Conservation (phyloP, 1,140 invertebrate genomes). For the Aphis gossypii region DNA sequence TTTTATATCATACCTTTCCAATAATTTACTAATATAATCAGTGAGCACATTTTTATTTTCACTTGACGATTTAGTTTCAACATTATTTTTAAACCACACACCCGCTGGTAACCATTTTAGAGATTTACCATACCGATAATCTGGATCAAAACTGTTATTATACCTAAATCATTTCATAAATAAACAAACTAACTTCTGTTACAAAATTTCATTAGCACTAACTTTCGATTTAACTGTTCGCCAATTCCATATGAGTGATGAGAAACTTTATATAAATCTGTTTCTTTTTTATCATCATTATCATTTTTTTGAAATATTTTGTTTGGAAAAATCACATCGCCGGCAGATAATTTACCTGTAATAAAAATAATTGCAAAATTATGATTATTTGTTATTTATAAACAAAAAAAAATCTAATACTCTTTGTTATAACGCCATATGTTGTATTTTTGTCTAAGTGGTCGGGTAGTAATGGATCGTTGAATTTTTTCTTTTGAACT, state of each 20-base stretch:
- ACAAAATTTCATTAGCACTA: neutral
- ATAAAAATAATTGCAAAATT: neutral
- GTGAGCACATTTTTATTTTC: neutral
- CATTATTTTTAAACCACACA: constrained; percentile 28
- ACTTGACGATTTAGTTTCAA: neutral
- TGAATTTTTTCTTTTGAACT: neutral
- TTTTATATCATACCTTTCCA: constrained; percentile 7
- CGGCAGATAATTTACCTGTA: neutral
- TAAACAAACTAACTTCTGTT: neutral
- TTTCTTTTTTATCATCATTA: neutral
- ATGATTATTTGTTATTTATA: neutral
- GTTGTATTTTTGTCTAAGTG: neutral
- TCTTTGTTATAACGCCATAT: neutral
- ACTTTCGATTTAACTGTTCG: constrained; percentile 32
- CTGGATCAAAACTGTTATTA: neutral
- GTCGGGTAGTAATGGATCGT: neutral
- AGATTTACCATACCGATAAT: neutral
- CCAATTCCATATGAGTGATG: neutral
- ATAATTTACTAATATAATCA: constrained; percentile 16
- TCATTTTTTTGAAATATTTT: neutral
- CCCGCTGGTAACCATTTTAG: constrained; percentile 12
- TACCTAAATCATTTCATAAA: constrained; percentile 21
- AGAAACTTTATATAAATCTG: neutral
- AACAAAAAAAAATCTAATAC: neutral
- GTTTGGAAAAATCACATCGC: constrained; percentile 17